Conservation (phyloP, 2,888 invertebrate genomes). For the Lordiphosa andalusiaca region DNA sequence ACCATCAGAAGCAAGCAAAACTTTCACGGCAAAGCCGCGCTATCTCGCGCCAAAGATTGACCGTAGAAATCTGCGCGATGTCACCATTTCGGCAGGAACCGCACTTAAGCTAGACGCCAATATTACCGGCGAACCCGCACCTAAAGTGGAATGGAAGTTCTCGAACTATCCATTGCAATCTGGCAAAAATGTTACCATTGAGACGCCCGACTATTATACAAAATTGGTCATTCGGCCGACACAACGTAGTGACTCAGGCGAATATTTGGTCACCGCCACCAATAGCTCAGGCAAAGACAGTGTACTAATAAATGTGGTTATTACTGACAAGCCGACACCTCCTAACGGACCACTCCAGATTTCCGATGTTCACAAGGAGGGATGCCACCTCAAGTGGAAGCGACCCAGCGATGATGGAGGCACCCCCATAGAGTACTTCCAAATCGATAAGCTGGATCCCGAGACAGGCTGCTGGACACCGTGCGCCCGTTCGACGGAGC, state of each 20-base stretch:
- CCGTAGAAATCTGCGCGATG: conserved; percentile 92
- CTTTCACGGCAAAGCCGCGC: conserved; percentile 91
- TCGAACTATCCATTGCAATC: conserved; percentile 88
- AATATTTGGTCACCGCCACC: conserved; percentile 91
- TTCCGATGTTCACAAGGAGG: conserved; percentile 94
- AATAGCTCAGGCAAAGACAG: conserved; percentile 93
- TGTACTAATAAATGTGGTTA: conserved; percentile 89
- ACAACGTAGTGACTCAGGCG: conserved; percentile 90
- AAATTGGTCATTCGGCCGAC: conserved; percentile 92
- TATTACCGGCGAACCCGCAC: conserved; percentile 97
- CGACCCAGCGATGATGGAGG: conserved; percentile 97
- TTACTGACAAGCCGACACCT: conserved; percentile 92
- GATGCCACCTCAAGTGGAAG: conserved; percentile 97
- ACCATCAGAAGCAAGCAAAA: conserved; percentile 93
- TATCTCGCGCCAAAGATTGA: conserved; percentile 97
- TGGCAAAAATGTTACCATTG: conserved; percentile 88
- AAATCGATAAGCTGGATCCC: conserved; percentile 96
- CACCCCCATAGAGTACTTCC: conserved; percentile 95
- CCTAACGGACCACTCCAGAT: conserved; percentile 95
- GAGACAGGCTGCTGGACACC: conserved; percentile 94
- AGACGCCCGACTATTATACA: conserved; percentile 92
- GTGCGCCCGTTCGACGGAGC: conserved; percentile 90
- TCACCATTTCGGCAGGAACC: conserved; percentile 94
- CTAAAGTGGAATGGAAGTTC: conserved; percentile 95
- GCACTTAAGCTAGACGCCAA: conserved; percentile 96